Percentiles rank a stretch among this genome's conserved stretches.
Evolutionary conservation across 2,888 invertebrate genomes (phyloP).

Genomic region (Tillus elongatus): DNA sequence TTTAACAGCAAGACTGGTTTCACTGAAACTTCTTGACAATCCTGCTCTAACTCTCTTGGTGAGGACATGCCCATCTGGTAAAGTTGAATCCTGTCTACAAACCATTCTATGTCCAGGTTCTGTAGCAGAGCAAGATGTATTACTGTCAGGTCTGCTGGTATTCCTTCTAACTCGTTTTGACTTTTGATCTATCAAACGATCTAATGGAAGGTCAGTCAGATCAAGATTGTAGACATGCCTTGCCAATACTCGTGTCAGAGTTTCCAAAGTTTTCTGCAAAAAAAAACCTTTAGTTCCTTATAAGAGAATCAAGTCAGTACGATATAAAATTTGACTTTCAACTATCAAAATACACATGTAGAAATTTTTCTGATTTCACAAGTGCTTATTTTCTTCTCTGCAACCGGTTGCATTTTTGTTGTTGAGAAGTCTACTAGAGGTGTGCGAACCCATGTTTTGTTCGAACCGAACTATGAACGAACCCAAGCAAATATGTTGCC

Average conservation of each 20-base stretch:
- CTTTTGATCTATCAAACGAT: slow-evolving; percentile 70
- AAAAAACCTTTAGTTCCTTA: too few species aligned
- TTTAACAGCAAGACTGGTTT: slow-evolving; percentile 44
- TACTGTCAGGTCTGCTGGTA: slow-evolving; percentile 28
- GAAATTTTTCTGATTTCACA: too few species aligned
- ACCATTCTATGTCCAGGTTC: slow-evolving; percentile 25
- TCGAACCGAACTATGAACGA: too few species aligned
- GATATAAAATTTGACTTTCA: too few species aligned
- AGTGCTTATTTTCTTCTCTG: too few species aligned
- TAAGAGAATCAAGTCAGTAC: too few species aligned
- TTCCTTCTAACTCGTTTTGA: slow-evolving; percentile 52
- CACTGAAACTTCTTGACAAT: slow-evolving; percentile 47
- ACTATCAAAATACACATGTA: too few species aligned
- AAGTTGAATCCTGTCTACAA: slow-evolving; percentile 33
- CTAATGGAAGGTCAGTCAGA: slow-evolving; percentile 74
- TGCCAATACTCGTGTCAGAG: slow-evolving; percentile 86
- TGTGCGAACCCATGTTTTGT: too few species aligned
- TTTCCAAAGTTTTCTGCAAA: slow-evolving; percentile 88
- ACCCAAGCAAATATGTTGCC: too few species aligned
- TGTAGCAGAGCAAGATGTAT: slow-evolving; percentile 22
- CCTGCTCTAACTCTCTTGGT: slow-evolving; percentile 28
- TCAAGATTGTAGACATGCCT: slow-evolving; percentile 92
- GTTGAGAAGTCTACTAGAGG: too few species aligned
- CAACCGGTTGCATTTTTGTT: too few species aligned
- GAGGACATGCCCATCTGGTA: slow-evolving; percentile 32